Evolutionary conservation across 2,113 vertebrate genomes (phyloP), one percentile per base, ranked within the genome.

Genomic region (Chlorodrepanis virens): DNA sequence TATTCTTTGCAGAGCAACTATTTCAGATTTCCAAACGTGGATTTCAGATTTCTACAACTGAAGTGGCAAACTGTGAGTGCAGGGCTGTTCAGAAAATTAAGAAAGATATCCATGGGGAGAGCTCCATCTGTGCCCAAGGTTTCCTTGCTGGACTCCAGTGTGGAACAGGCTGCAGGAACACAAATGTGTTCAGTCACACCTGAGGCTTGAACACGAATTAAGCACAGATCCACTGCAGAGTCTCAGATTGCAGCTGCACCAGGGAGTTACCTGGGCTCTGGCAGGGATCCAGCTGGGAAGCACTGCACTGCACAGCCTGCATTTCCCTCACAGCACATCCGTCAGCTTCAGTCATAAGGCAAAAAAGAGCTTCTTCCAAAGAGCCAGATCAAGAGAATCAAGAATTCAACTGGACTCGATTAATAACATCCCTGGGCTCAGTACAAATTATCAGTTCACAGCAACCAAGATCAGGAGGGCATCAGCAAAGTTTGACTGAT

Each of bases 381-480:
- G 29, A 1, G 2, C 17, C 42, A 40, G 29, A 13, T 1, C 0
- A 3, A 57, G 31, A 33, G 24, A 50, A 25, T 7, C 0, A 1
- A 47, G 33, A 40, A 53, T 35, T 39, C 20, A 22, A 2, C 1
- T 20, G n/a, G 12, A 20, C 28, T 60, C 65, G 5, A 29, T n/a
- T 14, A 24, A 0, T 40, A 50, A 27, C 33, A 9, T 49, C 35
- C 45, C 5, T 18, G 59, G 35, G 5, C 10, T 61, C 20, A 54
- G 19, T 3, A 25, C 7, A 37, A 61, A 37, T 15, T 14, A 27
- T 23, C 37, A n/a, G 14, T 17, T 80, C 44, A 23, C 28, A 42
- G 31, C 69, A 63, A 2, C 10, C 47, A 21, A 40, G 7, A 20
- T 15, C 24, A 53, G 24, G 59, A 65, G 42, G 28, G 47, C 28